Evolutionary conservation across 2,113 vertebrate genomes (phyloP).

Genomic region (Balaenoptera acutorostrata): DNA sequence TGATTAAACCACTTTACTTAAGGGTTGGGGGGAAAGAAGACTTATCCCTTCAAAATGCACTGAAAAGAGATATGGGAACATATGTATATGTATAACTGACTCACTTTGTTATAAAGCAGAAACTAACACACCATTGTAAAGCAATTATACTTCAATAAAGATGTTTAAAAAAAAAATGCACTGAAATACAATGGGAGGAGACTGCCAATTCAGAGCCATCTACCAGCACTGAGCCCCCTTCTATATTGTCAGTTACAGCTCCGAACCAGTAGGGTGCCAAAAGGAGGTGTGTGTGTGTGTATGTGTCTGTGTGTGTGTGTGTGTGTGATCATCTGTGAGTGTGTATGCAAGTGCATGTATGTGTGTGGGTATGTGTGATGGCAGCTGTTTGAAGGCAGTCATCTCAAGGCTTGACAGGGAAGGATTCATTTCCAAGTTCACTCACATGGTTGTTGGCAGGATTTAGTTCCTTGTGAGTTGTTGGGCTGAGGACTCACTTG

Average conservation of each 20-base stretch:
- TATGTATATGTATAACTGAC: too few species aligned
- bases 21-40: not conserved
- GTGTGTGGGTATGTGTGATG: not conserved
- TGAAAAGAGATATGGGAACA: not conserved
- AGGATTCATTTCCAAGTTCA: not conserved
- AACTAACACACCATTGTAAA: too few species aligned
- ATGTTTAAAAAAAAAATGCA: not conserved
- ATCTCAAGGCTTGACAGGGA: not conserved
- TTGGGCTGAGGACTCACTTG: not conserved
- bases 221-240: not conserved
- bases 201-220: not conserved
- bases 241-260: not conserved
- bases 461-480: not conserved
- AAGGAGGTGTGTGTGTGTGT: not conserved
- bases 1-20: not conserved
- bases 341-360: rapidly evolving
- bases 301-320: too few species aligned
- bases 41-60: not conserved
- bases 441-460: not conserved
- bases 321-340: not conserved
- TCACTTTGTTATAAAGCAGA: too few species aligned
- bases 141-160: too few species aligned
- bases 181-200: not conserved
- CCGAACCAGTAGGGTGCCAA: not conserved
- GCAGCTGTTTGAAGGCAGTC: not conserved